Base-by-base conservation (phyloP, 2,797 vertebrate genomes). In the Graptemys geographica region DNA sequence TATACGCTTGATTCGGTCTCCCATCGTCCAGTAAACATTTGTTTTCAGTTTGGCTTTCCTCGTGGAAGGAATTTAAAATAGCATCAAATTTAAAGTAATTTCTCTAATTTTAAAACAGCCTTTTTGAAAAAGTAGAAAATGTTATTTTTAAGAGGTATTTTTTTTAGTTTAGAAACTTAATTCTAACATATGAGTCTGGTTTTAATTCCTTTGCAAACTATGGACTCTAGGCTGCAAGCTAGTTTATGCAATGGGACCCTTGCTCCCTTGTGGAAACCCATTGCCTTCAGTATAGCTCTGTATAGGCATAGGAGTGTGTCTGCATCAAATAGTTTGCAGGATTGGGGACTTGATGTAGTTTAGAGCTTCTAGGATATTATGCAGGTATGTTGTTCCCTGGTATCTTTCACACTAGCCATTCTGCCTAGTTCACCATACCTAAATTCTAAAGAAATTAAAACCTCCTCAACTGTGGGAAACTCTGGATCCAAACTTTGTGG, bases 1-100 rank as follows among this genome's bases (percentile, higher is more conserved):
- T n/a, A 51, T n/a, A 55, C 3, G 21, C 83, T 93, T 87, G 92
- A 94, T 97, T 94, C 91, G 90, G 92, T 94, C 88, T 95, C 93
- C 86, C 92, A 93, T 69, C 62, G 81, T 69, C 81, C 37, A 47
- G 84, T 89, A 96, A 97, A 95, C 0, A 0, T 89, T 89, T 93
- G 90, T 5, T 62, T 93, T 94, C 62, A 53, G 83, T 92, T 91
- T 91, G 83, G 84, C 62, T 88, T 94, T 88, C 94, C 81, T 87
- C 81, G 84, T 82, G 89, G 93, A 88, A 87, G 92, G 65, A 93
- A 93, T 78, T 92, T 89, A 69, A 94, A 95, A 93, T 82, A 59
- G 80, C n/a, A 12, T 92, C 87, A 92, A 87, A 87, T 74, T 85
- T 80, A 33, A 86, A 90, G 53, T 51, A 51, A 33, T 25, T 1